Evolutionary conservation across 2,797 vertebrate species (phyloP).

Genomic region (Phrynocephalus vlangalii): DNA sequence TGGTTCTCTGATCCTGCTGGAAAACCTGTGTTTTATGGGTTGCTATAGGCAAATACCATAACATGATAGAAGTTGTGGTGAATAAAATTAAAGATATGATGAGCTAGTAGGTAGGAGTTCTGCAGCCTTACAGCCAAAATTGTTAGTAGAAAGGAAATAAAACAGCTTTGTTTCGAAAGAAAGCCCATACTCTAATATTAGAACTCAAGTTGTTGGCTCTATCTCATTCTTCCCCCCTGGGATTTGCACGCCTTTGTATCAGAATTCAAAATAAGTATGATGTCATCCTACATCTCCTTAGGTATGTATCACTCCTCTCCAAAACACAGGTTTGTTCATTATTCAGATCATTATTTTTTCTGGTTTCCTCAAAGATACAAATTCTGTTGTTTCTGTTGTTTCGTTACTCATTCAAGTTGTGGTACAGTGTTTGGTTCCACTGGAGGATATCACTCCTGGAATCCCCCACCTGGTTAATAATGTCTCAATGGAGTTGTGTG

Average conservation of each 20-base stretch:
- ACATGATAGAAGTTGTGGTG: neutral
- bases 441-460: too few species aligned
- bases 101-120: neutral
- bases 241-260: conserved; percentile 1
- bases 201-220: neutral
- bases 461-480: too few species aligned
- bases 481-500: too few species aligned
- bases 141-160: neutral
- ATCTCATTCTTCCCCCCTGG: neutral
- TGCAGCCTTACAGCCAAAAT: neutral
- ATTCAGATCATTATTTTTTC: neutral
- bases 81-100: neutral
- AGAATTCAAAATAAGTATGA: neutral
- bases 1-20: conserved; percentile 17
- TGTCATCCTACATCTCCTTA: neutral
- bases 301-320: neutral
- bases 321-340: neutral
- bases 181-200: neutral
- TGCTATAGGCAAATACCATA: conserved; percentile 1
- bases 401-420: too few species aligned
- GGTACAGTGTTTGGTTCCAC: too few species aligned
- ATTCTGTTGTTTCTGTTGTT: neutral
- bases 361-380: neutral
- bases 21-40: conserved; percentile 27
- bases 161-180: neutral